Evolutionary conservation across 30 jellyfish, hydroid and myxozoan genomes (phyloP).

Genomic region (Rhopilema esculentum): DNA sequence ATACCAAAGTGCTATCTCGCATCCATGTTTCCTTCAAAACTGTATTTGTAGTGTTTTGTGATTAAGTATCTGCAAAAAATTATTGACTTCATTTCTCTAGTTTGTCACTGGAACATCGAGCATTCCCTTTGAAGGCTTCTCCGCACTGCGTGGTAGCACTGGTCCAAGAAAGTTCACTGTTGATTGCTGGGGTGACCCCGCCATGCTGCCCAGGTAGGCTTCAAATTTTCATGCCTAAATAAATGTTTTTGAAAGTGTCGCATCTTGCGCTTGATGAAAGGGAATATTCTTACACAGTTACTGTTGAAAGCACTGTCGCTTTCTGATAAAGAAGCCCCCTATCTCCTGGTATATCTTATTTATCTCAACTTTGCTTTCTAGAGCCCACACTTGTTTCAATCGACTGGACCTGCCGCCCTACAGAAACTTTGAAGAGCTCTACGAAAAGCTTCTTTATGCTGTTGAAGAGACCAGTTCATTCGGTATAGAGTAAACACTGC

Average conservation of each 20-base stretch:
- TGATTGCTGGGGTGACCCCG: conserved; percentile 97
- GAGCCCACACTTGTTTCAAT: conserved; percentile 99
- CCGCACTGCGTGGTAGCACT: conserved; percentile 99
- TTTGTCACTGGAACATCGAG: conserved; percentile 99
- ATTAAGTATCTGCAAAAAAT: too few species aligned
- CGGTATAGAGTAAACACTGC: conserved; percentile 87
- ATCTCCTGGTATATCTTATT: too few species aligned
- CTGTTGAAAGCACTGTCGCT: neutral
- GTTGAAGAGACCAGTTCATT: conserved; percentile 97
- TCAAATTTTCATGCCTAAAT: neutral
- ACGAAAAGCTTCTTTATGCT: conserved; percentile 87
- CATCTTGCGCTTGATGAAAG: too few species aligned
- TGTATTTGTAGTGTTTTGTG: too few species aligned
- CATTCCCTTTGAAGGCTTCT: conserved; percentile 96
- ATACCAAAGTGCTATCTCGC: too few species aligned
- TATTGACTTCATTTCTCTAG: conserved; percentile 33
- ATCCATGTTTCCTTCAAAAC: too few species aligned
- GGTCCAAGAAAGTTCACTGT: conserved; percentile 95
- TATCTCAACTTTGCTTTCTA: conserved; percentile 25
- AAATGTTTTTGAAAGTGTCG: too few species aligned
- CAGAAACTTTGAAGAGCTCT: conserved; percentile 76
- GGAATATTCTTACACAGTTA: neutral
- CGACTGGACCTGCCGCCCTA: conserved; percentile 99
- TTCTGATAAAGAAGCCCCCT: too few species aligned
- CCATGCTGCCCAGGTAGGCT: conserved; percentile 92